Conservation (phyloP, 2,113 vertebrate genomes). For the Phoenicopterus ruber region DNA sequence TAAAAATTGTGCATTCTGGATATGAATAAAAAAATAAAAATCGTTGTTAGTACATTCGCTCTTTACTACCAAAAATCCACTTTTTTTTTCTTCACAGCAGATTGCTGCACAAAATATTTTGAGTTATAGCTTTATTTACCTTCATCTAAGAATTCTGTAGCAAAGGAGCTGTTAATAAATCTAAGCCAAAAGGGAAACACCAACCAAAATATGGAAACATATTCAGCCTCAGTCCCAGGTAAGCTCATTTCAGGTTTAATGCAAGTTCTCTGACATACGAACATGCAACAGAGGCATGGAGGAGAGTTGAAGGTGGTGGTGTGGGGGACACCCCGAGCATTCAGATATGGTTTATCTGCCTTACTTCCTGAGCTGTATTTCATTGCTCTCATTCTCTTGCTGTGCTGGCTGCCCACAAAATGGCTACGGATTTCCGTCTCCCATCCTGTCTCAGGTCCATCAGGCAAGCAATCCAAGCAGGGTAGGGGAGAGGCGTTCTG, state of each 20-base stretch:
- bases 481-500: background rate
- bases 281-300: background rate
- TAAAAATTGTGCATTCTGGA: background rate
- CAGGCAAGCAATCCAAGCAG: background rate
- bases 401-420: background rate
- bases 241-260: background rate
- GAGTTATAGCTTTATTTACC: conserved; percentile 21
- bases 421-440: background rate
- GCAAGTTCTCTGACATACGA: background rate
- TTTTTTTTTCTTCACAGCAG: background rate
- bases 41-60: background rate
- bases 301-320: background rate
- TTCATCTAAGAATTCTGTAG: background rate
- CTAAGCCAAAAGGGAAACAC: background rate
- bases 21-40: background rate
- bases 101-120: background rate
- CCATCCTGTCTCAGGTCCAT: background rate
- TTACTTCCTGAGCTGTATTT: background rate
- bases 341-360: background rate
- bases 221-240: background rate
- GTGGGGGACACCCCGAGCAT: background rate
- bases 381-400: background rate
- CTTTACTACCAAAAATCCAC: background rate
- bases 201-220: background rate
- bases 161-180: background rate